Conservation (phyloP, 2,797 vertebrate genomes). For the Nyctibius grandis region DNA sequence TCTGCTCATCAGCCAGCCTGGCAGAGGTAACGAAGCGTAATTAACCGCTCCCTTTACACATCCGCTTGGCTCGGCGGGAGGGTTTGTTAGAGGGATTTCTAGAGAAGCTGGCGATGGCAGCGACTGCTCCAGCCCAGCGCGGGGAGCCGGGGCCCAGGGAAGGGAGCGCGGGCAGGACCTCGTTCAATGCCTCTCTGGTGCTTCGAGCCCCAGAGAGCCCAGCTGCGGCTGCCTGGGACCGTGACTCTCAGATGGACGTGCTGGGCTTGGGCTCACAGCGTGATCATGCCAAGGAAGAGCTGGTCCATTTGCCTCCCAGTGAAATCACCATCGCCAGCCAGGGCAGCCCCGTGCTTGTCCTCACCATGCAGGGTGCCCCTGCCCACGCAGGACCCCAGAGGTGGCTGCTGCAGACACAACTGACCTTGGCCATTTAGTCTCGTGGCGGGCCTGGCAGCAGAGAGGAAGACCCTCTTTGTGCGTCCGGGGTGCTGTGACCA, state of each 20-base stretch:
- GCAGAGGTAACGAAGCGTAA: background rate
- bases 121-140: fast-evolving
- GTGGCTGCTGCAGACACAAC: background rate
- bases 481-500: background rate
- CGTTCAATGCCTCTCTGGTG: fast-evolving
- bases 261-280: background rate
- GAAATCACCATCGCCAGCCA: background rate
- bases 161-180: fast-evolving
- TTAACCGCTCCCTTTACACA: background rate
- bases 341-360: background rate
- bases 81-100: background rate
- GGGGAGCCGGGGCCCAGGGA: background rate
- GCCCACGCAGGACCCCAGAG: fast-evolving
- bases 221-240: fast-evolving
- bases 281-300: background rate
- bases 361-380: fast-evolving
- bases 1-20: background rate
- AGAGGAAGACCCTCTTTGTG: background rate
- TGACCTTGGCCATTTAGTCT: fast-evolving
- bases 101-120: background rate
- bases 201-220: background rate
- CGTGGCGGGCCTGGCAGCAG: fast-evolving
- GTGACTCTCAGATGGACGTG: fast-evolving
- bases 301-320: background rate
- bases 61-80: background rate